Conservation (phyloP, 2,797 vertebrate genomes). For the Paratrypauchen microcephalus region DNA sequence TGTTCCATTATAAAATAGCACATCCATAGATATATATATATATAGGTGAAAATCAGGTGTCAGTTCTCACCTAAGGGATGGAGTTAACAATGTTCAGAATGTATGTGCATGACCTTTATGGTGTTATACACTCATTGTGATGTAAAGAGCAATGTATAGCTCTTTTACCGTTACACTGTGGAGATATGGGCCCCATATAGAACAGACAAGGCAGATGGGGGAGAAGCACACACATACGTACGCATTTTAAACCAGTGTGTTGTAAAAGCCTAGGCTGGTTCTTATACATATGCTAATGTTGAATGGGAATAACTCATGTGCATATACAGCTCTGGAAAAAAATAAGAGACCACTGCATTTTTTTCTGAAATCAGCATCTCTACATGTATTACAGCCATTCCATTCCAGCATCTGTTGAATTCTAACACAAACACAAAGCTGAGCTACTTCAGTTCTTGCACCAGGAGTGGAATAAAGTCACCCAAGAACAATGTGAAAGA, state of each 20-base stretch:
- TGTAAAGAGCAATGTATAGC: constrained; percentile 6
- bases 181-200: background rate
- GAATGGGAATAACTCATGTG: background rate
- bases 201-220: background rate
- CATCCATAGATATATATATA: background rate
- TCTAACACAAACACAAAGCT: too few relatives aligned
- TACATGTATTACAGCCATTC: too few relatives aligned
- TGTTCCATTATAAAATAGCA: background rate
- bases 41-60: background rate
- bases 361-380: too few relatives aligned
- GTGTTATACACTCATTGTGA: background rate
- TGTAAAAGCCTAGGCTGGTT: background rate
- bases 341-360: too few relatives aligned
- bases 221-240: too few relatives aligned
- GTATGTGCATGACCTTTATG: constrained; percentile 17
- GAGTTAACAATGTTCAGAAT: constrained; percentile 6
- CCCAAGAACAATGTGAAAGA: too few relatives aligned
- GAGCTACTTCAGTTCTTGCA: too few relatives aligned
- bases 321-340: too few relatives aligned
- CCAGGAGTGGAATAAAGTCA: too few relatives aligned
- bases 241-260: background rate
- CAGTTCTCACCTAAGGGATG: constrained; percentile 16
- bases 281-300: background rate
- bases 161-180: background rate
- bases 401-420: too few relatives aligned